Conservation (phyloP, 2,797 vertebrate species). For the Denticeps clupeoides region DNA sequence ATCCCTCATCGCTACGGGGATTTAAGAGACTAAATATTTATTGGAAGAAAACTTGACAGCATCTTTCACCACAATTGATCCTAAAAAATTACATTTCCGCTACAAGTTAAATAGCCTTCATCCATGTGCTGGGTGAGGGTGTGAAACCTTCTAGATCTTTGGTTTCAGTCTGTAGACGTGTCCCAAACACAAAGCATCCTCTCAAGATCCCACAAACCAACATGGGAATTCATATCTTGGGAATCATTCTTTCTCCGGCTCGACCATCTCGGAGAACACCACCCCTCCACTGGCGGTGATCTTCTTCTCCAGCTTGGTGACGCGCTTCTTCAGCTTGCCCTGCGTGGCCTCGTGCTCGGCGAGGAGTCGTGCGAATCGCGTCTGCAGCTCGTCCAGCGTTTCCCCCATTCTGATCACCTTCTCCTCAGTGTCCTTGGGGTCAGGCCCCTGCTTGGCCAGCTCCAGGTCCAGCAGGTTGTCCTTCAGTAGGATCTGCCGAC, state of each 20-base stretch:
- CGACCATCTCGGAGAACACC: conserved; percentile 44
- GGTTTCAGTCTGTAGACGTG: no score
- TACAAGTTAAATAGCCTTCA: no score
- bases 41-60: no score
- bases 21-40: no score
- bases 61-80: no score
- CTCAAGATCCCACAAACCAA: no score
- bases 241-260: conserved; percentile 24
- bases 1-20: no score
- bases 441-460: conserved; percentile 71
- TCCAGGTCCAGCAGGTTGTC: conserved; percentile 83
- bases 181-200: no score
- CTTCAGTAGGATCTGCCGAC: conserved; percentile 90
- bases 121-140: no score
- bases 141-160: no score
- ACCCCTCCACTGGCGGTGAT: conserved; percentile 40
- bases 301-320: conserved; percentile 72
- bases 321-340: conserved; percentile 76
- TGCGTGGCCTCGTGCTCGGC: conserved; percentile 81
- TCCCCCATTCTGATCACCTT: conserved; percentile 71
- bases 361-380: conserved; percentile 75
- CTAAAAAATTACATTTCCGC: no score
- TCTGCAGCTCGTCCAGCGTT: conserved; percentile 71
- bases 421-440: conserved; percentile 86
- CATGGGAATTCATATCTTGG: no score